Percentiles rank a stretch among this genome's conserved stretches.
Evolutionary conservation across 2,113 vertebrate species (phyloP).

Genomic region (Ondatra zibethicus): DNA sequence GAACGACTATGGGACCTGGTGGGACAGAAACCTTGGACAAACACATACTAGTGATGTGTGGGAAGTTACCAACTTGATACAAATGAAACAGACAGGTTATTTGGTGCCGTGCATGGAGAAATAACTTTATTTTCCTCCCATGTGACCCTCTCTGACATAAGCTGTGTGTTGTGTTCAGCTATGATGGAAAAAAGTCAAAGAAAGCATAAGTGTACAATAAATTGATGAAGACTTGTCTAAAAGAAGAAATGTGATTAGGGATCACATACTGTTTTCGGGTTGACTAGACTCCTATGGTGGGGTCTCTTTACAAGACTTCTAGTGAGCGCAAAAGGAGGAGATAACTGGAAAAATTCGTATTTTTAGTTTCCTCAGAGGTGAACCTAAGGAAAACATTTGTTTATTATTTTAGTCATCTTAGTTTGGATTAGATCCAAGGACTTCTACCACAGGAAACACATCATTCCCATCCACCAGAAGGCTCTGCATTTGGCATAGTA

Average conservation of each 20-base stretch:
- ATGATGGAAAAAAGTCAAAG: not conserved
- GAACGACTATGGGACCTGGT: no score
- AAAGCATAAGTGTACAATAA: not conserved
- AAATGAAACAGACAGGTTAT: constrained; percentile 47
- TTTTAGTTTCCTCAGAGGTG: constrained; percentile 20
- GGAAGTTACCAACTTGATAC: not conserved
- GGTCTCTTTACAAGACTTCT: not conserved
- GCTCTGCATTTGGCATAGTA: not conserved
- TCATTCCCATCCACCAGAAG: not conserved
- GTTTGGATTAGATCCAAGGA: not conserved
- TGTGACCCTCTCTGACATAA: not conserved
- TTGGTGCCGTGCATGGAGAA: not conserved
- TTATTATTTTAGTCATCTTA: constrained; percentile 29
- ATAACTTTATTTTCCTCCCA: not conserved
- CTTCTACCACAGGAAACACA: not conserved
- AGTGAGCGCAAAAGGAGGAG: not conserved
- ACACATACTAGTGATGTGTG: not conserved
- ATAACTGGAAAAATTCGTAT: not conserved
- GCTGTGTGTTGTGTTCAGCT: not conserved
- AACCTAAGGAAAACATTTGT: not conserved
- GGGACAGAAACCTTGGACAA: no score
- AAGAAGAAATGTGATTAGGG: not conserved
- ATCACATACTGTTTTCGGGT: not conserved
- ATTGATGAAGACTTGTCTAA: not conserved
- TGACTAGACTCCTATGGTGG: not conserved